A percentile compares a stretch with the other conserved stretches of the same genome.
Evolutionary conservation across 2,888 invertebrate genomes (phyloP).

Genomic region (Marronus borbonicus): DNA sequence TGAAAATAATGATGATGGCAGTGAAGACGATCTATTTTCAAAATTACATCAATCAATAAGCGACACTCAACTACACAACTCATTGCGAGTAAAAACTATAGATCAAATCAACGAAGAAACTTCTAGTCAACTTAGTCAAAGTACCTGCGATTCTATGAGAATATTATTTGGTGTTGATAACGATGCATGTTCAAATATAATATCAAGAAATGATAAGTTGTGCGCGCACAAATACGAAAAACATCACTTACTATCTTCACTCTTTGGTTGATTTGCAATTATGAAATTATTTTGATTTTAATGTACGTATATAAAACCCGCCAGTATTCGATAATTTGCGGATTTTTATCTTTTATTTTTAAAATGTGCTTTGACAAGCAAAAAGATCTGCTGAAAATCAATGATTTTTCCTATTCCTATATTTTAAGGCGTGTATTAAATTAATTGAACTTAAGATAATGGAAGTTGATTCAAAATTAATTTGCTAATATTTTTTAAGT

Average conservation of each 20-base stretch:
- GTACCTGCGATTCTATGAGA: conserved; percentile 18
- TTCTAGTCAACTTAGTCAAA: conserved; percentile 9
- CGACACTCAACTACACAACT: background rate
- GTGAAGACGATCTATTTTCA: conserved; percentile 1
- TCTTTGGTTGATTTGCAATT: conserved; percentile 11
- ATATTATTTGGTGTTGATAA: conserved; percentile 17
- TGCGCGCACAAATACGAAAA: background rate
- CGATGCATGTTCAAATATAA: background rate
- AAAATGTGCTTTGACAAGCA: too few relatives aligned
- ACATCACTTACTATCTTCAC: conserved; percentile 29
- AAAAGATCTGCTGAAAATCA: too few relatives aligned
- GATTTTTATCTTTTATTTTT: background rate
- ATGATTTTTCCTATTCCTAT: too few relatives aligned
- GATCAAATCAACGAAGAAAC: conserved; percentile 31
- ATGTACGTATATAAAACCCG: too few relatives aligned
- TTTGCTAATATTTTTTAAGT: too few relatives aligned
- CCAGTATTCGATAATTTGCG: background rate
- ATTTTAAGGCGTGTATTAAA: too few relatives aligned
- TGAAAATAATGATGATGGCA: background rate
- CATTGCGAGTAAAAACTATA: conserved; percentile 18
- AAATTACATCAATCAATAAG: background rate
- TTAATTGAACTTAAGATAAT: too few relatives aligned
- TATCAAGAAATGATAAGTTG: background rate
- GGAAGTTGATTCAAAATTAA: too few relatives aligned
- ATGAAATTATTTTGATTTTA: background rate